Evolutionary conservation across 2,797 vertebrate species (phyloP).

Genomic region (Pantherophis vulpinus): DNA sequence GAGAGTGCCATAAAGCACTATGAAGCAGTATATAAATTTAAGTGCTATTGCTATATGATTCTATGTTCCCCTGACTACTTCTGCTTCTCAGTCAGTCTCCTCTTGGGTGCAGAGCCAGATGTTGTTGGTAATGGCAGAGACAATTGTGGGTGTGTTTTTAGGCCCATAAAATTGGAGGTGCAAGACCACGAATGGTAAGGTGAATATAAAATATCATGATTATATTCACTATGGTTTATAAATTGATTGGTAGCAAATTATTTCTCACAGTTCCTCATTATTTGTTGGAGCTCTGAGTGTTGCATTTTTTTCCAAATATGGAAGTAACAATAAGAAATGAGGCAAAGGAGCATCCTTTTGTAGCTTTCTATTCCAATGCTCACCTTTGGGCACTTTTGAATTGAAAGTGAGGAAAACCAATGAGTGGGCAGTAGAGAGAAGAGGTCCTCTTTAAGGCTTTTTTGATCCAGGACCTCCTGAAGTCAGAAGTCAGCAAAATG

Average conservation of each 20-base stretch:
- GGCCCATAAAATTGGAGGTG: neutral
- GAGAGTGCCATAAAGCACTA: neutral
- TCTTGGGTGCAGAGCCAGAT: neutral
- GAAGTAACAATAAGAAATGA: neutral
- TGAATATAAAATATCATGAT: neutral
- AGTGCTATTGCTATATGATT: neutral
- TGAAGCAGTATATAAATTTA: neutral
- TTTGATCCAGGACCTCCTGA: neutral
- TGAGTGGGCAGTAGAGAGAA: neutral
- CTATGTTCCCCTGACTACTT: neutral
- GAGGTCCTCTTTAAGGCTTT: neutral
- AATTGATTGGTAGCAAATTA: no score
- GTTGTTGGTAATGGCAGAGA: neutral
- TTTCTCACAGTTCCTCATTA: neutral
- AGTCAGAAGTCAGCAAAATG: neutral
- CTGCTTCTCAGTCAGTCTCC: neutral
- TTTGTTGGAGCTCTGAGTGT: neutral
- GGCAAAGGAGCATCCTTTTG: neutral
- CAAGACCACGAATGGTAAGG: neutral
- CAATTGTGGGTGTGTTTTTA: neutral
- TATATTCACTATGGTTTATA: no score
- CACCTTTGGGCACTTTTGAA: neutral
- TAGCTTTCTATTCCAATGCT: neutral
- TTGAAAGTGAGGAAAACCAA: neutral
- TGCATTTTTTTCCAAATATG: neutral